Percentiles rank a stretch among this genome's conserved stretches.
These are phyloP conservation scores for Alloplasta piceator DNA, from an alignment of 2,888 invertebrate species.

Conservation along the genomic window DNA sequence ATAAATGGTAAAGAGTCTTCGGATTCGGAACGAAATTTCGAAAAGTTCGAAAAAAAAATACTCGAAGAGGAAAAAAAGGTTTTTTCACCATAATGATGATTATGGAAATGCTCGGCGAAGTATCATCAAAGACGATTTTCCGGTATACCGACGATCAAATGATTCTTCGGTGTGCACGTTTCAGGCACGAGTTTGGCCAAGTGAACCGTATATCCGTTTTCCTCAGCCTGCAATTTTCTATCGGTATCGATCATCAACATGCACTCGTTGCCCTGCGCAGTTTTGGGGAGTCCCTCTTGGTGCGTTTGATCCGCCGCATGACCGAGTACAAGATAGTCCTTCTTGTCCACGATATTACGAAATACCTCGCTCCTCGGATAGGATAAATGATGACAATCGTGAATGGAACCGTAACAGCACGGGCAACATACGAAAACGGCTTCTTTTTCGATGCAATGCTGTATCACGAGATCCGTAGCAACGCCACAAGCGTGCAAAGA, in stretches of 20 bases:
- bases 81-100: too few relatives aligned
- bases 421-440: slow-evolving; percentile 96
- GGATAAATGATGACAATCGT: slow-evolving; percentile 90
- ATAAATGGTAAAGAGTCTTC: background rate
- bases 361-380: slow-evolving; percentile 93
- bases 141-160: slow-evolving; percentile 89
- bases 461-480: slow-evolving; percentile 95
- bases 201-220: slow-evolving; percentile 90
- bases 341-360: slow-evolving; percentile 81
- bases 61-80: too few relatives aligned
- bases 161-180: slow-evolving; percentile 96
- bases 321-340: slow-evolving; percentile 91
- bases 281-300: slow-evolving; percentile 88
- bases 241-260: slow-evolving; percentile 96
- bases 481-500: slow-evolving; percentile 97
- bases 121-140: slow-evolving; percentile 45
- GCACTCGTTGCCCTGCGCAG: slow-evolving; percentile 91
- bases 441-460: slow-evolving; percentile 89
- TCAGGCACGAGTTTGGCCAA: slow-evolving; percentile 91
- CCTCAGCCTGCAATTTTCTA: slow-evolving; percentile 89
- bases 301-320: slow-evolving; percentile 98
- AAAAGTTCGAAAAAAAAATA: too few relatives aligned
- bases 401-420: slow-evolving; percentile 96
- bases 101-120: slow-evolving; percentile 36
- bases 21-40: slow-evolving; percentile 22